Evolutionary conservation across 2,113 vertebrate species (phyloP), one percentile per base, ranked within the genome.

Genomic region (Narcine bancroftii): DNA sequence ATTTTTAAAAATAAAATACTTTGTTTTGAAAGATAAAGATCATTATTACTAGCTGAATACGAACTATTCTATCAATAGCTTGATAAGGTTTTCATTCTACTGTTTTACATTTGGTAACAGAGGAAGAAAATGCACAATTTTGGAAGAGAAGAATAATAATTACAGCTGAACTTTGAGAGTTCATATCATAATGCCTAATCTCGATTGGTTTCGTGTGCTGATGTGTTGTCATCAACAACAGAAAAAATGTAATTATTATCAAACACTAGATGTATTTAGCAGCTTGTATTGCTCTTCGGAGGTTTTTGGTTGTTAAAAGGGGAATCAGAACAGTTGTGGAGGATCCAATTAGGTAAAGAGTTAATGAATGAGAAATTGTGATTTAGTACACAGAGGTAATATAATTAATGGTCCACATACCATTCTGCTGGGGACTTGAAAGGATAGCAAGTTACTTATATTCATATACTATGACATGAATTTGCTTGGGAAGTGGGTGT

Each of bases 231-330:
- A 91, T 91, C 89, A 91, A 91, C 89, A 91, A 47, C 65, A 91
- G 89, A 91, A 91, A 91, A 91, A 91, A 39, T 91, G 89, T 91
- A 91, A 91, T 91, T 91, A 91, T 91, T 91, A 91, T 91, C 69
- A 91, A 91, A 91, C 63, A 69, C 89, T 71, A 69, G 65, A 91
- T 91, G 89, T 91, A 71, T 91, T 91, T 91, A 91, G 89, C 89
- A 91, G 89, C 89, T 69, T 91, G 89, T 69, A 69, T 91, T 71
- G 89, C 89, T 91, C 89, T 91, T 91, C 69, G 63, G 89, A 91
- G 89, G 89, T 69, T 91, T 91, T 91, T 69, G 89, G 89, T 91
- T 91, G 65, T 91, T 69, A 65, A 91, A 69, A 91, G 89, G 89
- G 89, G 89, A 91, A 91, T 91, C 89, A 47, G 89, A 91, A 91